Evolutionary conservation across 1,140 invertebrate species (phyloP).

Genomic region (Heliothis virescens): DNA sequence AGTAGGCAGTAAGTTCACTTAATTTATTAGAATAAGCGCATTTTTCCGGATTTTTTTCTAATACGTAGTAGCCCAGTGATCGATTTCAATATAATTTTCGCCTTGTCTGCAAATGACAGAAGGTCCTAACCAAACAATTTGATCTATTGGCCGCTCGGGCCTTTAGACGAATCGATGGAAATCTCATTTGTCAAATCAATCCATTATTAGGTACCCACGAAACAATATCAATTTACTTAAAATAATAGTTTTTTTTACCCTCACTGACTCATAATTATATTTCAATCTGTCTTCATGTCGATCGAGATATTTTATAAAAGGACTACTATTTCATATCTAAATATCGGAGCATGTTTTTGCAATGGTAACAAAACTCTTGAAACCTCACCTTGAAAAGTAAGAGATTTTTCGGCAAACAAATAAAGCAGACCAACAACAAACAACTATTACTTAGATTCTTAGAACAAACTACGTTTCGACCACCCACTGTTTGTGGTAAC

Average conservation of each 20-base stretch:
- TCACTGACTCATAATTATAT: too few relatives aligned
- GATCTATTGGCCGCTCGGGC: background rate
- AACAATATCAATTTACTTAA: background rate
- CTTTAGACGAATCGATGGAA: slow-evolving; percentile 1
- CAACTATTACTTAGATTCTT: background rate
- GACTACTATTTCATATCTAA: too few relatives aligned
- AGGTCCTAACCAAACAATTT: slow-evolving; percentile 20
- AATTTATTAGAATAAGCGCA: too few relatives aligned
- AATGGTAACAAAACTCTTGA: too few relatives aligned
- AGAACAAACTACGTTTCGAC: slow-evolving; percentile 11
- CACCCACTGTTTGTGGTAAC: slow-evolving; percentile 29
- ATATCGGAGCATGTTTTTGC: too few relatives aligned
- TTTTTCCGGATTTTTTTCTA: background rate
- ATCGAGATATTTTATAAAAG: too few relatives aligned
- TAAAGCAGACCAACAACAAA: background rate
- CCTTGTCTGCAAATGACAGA: slow-evolving; percentile 3
- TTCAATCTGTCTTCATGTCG: too few relatives aligned
- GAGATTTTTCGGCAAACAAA: background rate
- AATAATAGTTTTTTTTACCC: too few relatives aligned
- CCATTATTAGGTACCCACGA: background rate
- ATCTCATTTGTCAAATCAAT: background rate
- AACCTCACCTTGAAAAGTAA: background rate
- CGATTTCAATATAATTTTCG: slow-evolving; percentile 5
- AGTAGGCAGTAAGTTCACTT: too few relatives aligned
- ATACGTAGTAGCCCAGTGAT: background rate